phyloP scores from a whole-genome alignment of 1,140 invertebrate genomes.

The Pectinophora gossypiella region DNA sequence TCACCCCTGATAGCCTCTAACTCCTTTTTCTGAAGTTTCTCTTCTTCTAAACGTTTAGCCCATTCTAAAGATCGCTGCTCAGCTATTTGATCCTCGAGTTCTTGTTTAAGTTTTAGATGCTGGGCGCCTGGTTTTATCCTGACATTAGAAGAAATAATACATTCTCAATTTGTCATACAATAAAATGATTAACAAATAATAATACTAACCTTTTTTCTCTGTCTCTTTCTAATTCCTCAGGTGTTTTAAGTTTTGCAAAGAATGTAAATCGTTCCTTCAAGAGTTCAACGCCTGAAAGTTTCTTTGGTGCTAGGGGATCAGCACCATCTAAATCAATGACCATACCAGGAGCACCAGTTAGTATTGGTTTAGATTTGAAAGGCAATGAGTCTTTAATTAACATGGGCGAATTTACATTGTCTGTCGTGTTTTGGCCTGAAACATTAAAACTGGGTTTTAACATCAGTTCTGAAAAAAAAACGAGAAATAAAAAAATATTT shows the following conservation, averaged over 20 bases:
- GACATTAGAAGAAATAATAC: slow-evolving; percentile 4
- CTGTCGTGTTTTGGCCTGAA: slow-evolving; percentile 7
- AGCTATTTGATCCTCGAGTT: slow-evolving; percentile 79
- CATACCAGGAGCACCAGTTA: slow-evolving; percentile 76
- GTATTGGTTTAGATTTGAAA: slow-evolving; percentile 62
- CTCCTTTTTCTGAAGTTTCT: slow-evolving; percentile 65
- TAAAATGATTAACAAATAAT: neutral
- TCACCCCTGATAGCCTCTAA: slow-evolving; percentile 32
- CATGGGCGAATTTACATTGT: slow-evolving; percentile 14
- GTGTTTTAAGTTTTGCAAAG: slow-evolving; percentile 74
- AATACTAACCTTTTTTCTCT: slow-evolving; percentile 59
- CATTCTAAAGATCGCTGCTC: slow-evolving; percentile 78
- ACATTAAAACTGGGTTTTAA: neutral
- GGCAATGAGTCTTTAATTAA: slow-evolving; percentile 15
- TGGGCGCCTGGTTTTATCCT: slow-evolving; percentile 78
- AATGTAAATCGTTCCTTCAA: slow-evolving; percentile 79
- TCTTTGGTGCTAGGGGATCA: slow-evolving; percentile 31
- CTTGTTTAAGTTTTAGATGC: slow-evolving; percentile 77
- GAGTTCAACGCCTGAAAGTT: slow-evolving; percentile 73
- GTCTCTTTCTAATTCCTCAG: slow-evolving; percentile 62
- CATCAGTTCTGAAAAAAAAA: neutral
- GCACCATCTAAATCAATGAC: slow-evolving; percentile 77
- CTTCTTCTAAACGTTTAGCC: slow-evolving; percentile 75
- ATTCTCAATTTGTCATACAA: neutral
- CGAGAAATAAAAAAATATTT: neutral